Percentiles rank a stretch among this genome's conserved stretches.
These are phyloP conservation scores for Athene noctua DNA, from an alignment of 2,113 vertebrate genomes.

Conservation along the genomic window DNA sequence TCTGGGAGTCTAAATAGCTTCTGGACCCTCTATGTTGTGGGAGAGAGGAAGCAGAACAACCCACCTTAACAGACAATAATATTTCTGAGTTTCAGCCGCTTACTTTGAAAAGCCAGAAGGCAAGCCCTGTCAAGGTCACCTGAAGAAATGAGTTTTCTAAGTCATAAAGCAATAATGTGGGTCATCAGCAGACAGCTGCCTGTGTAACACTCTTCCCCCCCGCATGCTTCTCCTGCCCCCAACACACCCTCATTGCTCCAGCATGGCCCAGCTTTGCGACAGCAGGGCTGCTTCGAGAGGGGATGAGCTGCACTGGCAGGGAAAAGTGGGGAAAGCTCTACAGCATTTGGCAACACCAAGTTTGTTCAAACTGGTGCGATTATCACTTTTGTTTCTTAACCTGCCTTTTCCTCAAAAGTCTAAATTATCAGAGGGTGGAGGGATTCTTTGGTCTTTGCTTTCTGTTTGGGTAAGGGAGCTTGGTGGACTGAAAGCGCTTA, in stretches of 20 bases:
- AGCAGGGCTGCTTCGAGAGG: neutral
- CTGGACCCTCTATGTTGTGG: neutral
- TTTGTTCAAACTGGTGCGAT: conserved; percentile 4
- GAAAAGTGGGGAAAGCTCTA: neutral
- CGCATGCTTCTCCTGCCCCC: accelerated
- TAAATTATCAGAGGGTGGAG: neutral
- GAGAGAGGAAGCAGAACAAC: neutral
- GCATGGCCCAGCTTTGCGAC: neutral
- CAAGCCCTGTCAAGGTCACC: conserved; percentile 41
- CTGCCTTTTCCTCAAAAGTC: neutral
- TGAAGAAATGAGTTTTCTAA: conserved; percentile 46
- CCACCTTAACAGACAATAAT: neutral
- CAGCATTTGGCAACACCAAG: neutral
- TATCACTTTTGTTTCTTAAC: neutral
- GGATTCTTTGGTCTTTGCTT: neutral
- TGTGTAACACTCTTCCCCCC: neutral
- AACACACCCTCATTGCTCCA: neutral
- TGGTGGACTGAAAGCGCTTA: neutral
- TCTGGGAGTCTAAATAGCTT: conserved; percentile 3
- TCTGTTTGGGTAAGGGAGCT: neutral
- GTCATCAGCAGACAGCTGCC: neutral
- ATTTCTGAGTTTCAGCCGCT: conserved; percentile 24
- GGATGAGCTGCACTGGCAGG: neutral
- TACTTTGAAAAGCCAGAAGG: conserved; percentile 42
- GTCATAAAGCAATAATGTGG: conserved; percentile 26